A percentile compares a stretch with the other conserved stretches of the same genome.
phyloP scores from a whole-genome alignment of 2,113 vertebrate species.

The human region DNA sequence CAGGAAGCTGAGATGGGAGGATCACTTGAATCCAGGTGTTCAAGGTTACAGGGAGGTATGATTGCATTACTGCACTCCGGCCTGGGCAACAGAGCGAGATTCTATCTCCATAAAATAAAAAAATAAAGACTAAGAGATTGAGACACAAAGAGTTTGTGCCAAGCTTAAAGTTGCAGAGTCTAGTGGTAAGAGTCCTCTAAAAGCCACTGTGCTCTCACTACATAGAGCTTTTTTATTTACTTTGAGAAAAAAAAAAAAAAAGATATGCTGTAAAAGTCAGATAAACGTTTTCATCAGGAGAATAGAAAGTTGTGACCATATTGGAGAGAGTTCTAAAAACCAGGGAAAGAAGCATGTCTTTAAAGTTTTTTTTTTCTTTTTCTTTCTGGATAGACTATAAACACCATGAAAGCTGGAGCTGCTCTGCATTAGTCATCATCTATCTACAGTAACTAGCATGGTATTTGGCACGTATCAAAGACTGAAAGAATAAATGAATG shows the following conservation, averaged over 20 bases:
- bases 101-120: no score
- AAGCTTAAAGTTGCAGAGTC: neutral
- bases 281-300: neutral
- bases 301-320: neutral
- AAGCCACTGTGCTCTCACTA: neutral
- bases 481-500: neutral
- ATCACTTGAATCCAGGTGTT: no score
- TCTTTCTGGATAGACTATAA: neutral
- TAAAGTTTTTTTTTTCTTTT: neutral
- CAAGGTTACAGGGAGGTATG: no score
- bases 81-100: no score
- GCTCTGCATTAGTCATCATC: neutral
- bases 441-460: neutral
- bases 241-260: neutral
- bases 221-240: neutral
- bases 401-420: neutral
- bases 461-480: neutral
- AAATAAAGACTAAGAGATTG: neutral
- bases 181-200: neutral
- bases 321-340: neutral
- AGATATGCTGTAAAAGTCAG: neutral
- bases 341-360: neutral
- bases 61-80: no score
- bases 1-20: no score
- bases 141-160: neutral